These are phyloP conservation scores for Tolmerus cingulatus DNA, from an alignment of 2,888 invertebrate species.

Conservation along the genomic window DNA sequence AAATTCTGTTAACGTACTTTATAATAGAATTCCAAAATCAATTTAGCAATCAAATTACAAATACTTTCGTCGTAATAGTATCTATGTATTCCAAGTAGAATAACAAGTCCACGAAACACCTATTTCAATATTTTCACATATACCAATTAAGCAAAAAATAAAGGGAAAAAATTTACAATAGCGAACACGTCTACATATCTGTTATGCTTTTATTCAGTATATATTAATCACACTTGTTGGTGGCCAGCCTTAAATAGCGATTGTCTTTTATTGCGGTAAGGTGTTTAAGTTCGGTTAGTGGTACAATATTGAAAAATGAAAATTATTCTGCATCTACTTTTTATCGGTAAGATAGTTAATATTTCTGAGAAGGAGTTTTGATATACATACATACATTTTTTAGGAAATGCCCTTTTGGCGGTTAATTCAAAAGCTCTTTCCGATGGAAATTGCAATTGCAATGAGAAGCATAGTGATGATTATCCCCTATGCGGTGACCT, in stretches of 20 bases:
- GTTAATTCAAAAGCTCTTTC: not conserved
- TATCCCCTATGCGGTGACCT: not conserved
- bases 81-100: too few relatives aligned
- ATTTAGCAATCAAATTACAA: too few relatives aligned
- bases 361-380: not conserved
- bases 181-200: not conserved
- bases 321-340: not conserved
- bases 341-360: not conserved
- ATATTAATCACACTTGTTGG: not conserved
- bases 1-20: too few relatives aligned
- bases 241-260: not conserved
- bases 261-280: not conserved
- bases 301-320: not conserved
- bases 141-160: not conserved
- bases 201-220: not conserved
- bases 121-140: not conserved
- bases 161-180: too few relatives aligned
- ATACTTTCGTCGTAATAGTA: too few relatives aligned
- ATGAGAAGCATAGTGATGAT: not conserved
- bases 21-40: too few relatives aligned
- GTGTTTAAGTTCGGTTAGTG: not conserved
- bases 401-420: not conserved
- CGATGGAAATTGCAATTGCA: not conserved
- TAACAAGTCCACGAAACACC: too few relatives aligned
- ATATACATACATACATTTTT: not conserved